These are phyloP conservation scores for Scatophagus argus DNA, from an alignment of 2,113 vertebrate species.

Conservation along the genomic window DNA sequence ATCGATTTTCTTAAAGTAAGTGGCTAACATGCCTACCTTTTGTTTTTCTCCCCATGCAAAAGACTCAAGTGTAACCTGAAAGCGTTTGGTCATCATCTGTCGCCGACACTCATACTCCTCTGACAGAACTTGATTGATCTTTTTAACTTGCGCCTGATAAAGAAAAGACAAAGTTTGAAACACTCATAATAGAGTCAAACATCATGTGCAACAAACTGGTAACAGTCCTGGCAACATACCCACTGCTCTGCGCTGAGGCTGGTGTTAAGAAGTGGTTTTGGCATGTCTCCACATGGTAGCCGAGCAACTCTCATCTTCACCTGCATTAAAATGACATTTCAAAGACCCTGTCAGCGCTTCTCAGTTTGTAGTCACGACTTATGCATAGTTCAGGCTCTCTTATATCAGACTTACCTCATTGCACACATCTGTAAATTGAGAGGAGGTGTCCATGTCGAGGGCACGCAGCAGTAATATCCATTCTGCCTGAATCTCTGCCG, in stretches of 20 bases:
- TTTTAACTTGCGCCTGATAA: slow-evolving; percentile 78
- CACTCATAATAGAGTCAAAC: neutral
- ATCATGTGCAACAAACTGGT: neutral
- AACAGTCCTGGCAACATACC: slow-evolving; percentile 76
- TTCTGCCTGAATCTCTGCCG: slow-evolving; percentile 67
- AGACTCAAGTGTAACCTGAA: slow-evolving; percentile 88
- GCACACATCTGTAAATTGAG: slow-evolving; percentile 63
- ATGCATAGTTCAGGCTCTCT: neutral
- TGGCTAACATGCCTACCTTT: slow-evolving; percentile 77
- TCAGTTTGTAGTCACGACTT: neutral
- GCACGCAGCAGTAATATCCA: slow-evolving; percentile 70
- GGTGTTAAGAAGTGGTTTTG: slow-evolving; percentile 81
- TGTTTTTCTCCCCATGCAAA: slow-evolving; percentile 91
- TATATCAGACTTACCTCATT: slow-evolving; percentile 64
- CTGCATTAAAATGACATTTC: slow-evolving; percentile 54
- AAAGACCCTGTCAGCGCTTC: neutral
- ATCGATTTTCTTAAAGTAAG: neutral
- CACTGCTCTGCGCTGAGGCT: slow-evolving; percentile 82
- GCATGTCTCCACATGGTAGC: slow-evolving; percentile 66
- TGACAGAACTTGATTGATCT: slow-evolving; percentile 76
- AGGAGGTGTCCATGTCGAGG: slow-evolving; percentile 75
- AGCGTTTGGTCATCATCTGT: slow-evolving; percentile 88
- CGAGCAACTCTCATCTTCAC: slow-evolving; percentile 69
- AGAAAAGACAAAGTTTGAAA: neutral
- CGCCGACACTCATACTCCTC: slow-evolving; percentile 86